Evolutionary conservation across 37 sponge, comb jelly and placozoan species (phyloP), one percentile per base, ranked within the genome.

Genomic region (Lycopodina hypogea): DNA sequence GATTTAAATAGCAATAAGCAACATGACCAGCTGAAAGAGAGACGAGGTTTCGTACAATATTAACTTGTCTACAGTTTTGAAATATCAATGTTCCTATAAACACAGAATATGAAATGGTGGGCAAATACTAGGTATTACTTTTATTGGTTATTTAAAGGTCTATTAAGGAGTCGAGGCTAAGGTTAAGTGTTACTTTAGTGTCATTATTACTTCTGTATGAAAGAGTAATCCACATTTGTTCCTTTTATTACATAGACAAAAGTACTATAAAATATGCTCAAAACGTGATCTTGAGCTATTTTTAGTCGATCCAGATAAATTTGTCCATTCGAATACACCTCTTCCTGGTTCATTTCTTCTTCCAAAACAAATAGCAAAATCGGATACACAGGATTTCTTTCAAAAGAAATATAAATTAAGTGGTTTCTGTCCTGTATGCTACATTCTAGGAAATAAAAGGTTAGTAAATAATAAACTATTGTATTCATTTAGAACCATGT

Each of bases 361-460:
- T 18, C 96, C 96, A 14, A 52, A 52, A 34, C 73, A 71, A 12
- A 84, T 70, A 2, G 80, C 93, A 38, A 60, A 74, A 30, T 84
- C 53, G 23, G 97, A 96, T 48, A 88, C 94, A 1, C 90, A 93
- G 57, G 66, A 81, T n/a, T 68, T 86, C 76, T 97, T 97, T 79
- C 98, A 95, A 21, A 90, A 86, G 56, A 79, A 88, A 68, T 72
- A 88, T 78, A 90, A 92, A 58, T 58, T 94, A 26, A 77, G 88
- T 28, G 94, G 98, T 2, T 95, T 87, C 61, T 97, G 98, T 79
- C 93, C 98, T 35, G 98, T 97, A 0, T 90, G 93, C 11, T 97
- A 97, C 55, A 64, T 84, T 24, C 86, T 90, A 64, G 96, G 98
- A 41, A 75, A 83, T 57, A 78, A 81, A 40, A 74, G 86, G 97